Conservation (phyloP, 2,113 vertebrate species). For the Bettongia penicillata region DNA sequence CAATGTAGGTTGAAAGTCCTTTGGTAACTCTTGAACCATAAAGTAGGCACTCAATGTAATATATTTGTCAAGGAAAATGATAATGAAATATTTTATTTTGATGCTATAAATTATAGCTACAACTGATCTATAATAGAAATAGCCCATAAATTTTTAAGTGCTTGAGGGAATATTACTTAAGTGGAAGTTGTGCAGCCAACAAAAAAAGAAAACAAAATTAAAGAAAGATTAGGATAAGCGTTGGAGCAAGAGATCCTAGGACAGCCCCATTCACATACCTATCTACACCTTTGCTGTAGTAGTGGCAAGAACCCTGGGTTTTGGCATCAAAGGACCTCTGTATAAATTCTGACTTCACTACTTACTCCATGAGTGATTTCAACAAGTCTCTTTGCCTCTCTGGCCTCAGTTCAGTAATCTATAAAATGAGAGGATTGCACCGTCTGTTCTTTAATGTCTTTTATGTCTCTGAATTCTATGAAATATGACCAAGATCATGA, state of each 20-base stretch:
- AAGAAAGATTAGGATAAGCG: not conserved
- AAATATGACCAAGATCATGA: not conserved
- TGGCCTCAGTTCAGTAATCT: not conserved
- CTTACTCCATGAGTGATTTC: not conserved
- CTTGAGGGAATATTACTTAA: not conserved
- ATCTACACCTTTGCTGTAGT: not conserved
- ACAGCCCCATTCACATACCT: not conserved
- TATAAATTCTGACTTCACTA: not conserved
- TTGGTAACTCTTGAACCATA: not conserved
- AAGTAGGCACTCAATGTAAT: not conserved
- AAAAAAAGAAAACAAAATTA: not conserved
- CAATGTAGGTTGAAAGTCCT: not conserved
- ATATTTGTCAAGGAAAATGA: not conserved
- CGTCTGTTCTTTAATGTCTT: not conserved
- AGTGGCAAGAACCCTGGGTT: not conserved
- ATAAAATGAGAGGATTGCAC: not conserved
- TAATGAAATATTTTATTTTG: not conserved
- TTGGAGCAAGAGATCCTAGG: not conserved
- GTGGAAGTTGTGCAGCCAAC: not conserved
- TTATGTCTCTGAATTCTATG: not conserved
- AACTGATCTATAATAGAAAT: not conserved
- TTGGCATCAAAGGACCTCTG: not conserved
- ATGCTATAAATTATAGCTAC: not conserved
- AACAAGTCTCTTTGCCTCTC: not conserved
- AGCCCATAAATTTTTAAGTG: not conserved